A percentile compares a stretch with the other conserved stretches of the same genome.
Conservation (phyloP, 2,113 vertebrate genomes). For the Peromyscus maniculatus region DNA sequence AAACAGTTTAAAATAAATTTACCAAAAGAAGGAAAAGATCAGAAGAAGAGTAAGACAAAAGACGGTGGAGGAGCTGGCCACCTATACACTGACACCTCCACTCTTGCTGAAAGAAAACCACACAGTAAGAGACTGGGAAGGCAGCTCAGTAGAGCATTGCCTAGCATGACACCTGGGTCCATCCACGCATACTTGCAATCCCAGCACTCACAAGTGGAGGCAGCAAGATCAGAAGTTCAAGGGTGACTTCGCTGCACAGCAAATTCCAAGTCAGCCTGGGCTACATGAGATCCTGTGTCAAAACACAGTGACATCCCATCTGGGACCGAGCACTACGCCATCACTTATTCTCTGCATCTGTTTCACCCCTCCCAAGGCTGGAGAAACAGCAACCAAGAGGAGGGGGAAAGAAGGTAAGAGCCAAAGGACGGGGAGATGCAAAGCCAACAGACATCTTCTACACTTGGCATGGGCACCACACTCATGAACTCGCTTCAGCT, state of each 20-base stretch:
- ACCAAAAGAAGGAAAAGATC: neutral
- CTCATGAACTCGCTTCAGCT: neutral
- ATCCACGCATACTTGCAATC: neutral
- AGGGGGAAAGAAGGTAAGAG: neutral
- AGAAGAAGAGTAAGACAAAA: neutral
- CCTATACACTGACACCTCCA: neutral
- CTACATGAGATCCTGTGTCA: neutral
- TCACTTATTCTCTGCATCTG: neutral
- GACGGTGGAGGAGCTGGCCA: neutral
- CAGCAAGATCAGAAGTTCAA: neutral
- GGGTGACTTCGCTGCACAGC: neutral
- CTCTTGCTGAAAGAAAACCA: neutral
- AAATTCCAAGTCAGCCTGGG: neutral
- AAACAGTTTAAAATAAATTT: conserved; percentile 38
- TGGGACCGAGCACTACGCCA: neutral
- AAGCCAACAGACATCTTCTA: neutral
- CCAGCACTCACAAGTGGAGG: neutral
- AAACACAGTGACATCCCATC: neutral
- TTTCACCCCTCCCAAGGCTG: neutral
- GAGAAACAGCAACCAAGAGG: neutral
- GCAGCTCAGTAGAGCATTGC: neutral
- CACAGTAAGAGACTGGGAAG: neutral
- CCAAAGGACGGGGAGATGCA: neutral
- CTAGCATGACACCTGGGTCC: neutral
- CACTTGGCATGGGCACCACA: neutral